A percentile compares a stretch with the other conserved stretches of the same genome.
Evolutionary conservation across 2,888 invertebrate species (phyloP).

Genomic region (Lysandra coridon): DNA sequence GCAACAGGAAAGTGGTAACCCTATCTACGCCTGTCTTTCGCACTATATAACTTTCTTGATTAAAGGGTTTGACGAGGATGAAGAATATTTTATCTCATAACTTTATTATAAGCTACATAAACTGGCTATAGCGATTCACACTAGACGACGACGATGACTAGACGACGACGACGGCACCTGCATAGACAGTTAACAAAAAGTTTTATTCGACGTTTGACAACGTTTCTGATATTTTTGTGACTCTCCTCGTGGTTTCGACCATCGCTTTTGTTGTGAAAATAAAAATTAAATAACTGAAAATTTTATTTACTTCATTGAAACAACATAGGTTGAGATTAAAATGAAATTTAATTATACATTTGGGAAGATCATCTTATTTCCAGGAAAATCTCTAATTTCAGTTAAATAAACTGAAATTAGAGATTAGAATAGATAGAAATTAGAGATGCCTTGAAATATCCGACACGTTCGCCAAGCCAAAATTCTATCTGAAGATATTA

Average conservation of each 20-base stretch:
- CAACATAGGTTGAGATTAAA: no score
- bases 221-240: no score
- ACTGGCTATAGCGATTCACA: background rate
- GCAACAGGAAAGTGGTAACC: background rate
- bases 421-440: no score
- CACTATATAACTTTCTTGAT: slow-evolving; percentile 7
- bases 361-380: background rate
- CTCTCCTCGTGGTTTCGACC: background rate
- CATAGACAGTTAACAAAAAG: no score
- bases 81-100: background rate
- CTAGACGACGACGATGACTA: no score
- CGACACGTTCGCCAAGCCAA: background rate
- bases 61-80: background rate
- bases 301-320: background rate
- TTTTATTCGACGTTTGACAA: no score
- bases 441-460: background rate
- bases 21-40: slow-evolving; percentile 1
- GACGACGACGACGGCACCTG: no score
- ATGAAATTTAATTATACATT: background rate
- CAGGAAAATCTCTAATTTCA: background rate
- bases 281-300: background rate
- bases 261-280: background rate
- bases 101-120: background rate
- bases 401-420: no score
- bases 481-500: background rate